Evolutionary conservation across 2,888 invertebrate species (phyloP).

Genomic region (Drosophila dives): DNA sequence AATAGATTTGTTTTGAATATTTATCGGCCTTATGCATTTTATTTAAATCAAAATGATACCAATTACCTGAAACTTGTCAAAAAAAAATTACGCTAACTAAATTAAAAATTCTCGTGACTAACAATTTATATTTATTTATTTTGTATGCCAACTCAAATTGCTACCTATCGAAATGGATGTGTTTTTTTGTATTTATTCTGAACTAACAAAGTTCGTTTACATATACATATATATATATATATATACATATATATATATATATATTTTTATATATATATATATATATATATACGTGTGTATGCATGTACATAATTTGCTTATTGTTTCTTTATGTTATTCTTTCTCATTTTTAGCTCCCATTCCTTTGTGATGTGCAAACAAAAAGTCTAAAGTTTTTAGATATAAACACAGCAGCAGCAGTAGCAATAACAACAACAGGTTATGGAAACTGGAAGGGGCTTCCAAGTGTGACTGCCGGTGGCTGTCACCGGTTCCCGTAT

Average conservation of each 20-base stretch:
- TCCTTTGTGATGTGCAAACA: slow-evolving; percentile 18
- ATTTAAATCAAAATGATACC: slow-evolving; percentile 4
- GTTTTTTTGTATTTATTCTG: slow-evolving; percentile 2
- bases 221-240: background rate
- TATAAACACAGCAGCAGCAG: background rate
- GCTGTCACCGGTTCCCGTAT: slow-evolving; percentile 52
- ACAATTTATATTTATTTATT: background rate
- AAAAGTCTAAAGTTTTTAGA: background rate
- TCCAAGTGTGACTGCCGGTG: slow-evolving; percentile 40
- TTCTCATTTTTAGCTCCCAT: slow-evolving; percentile 2
- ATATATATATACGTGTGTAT: background rate
- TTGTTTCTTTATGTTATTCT: slow-evolving; percentile 1
- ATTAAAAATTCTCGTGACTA: slow-evolving; percentile 39
- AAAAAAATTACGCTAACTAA: background rate
- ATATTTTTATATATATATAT: too few relatives aligned
- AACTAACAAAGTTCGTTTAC: background rate
- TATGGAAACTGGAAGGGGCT: slow-evolving; percentile 27
- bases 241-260: too few relatives aligned
- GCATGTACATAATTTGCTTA: slow-evolving; percentile 12
- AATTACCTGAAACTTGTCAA: background rate
- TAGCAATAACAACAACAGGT: slow-evolving; percentile 32
- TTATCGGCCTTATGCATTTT: background rate
- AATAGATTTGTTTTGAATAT: background rate
- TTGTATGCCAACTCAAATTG: slow-evolving; percentile 2
- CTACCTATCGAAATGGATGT: background rate